These are phyloP conservation scores for Chelonoidis abingdonii DNA, from an alignment of 2,113 vertebrate genomes.

Conservation along the genomic window DNA sequence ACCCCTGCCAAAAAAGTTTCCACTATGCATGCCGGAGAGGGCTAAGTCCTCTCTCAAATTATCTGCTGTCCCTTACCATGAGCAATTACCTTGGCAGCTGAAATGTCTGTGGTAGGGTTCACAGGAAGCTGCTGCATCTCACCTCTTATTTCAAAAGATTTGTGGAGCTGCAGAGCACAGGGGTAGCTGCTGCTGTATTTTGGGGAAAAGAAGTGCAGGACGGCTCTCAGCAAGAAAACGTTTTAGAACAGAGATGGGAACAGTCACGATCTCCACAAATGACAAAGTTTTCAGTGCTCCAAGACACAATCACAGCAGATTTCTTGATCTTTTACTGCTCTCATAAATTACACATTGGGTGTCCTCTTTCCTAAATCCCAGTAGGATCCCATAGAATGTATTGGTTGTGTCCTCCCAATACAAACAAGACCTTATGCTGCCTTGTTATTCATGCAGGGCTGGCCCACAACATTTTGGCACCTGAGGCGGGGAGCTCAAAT, in stretches of 20 bases:
- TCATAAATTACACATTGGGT: not conserved
- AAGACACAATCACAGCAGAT: not conserved
- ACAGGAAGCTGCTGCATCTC: slow-evolving; percentile 17
- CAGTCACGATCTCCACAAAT: not conserved
- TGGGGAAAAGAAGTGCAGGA: not conserved
- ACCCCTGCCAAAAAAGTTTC: not conserved
- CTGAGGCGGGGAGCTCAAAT: too few species aligned
- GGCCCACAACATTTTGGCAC: too few species aligned
- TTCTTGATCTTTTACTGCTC: not conserved
- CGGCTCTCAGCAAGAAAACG: not conserved
- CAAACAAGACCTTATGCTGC: not conserved
- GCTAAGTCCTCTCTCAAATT: not conserved
- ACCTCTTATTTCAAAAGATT: slow-evolving; percentile 1
- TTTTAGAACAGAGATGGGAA: not conserved
- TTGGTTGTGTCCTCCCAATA: not conserved
- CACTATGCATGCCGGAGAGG: not conserved
- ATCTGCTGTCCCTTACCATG: not conserved
- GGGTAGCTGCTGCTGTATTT: not conserved
- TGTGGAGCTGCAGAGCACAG: not conserved
- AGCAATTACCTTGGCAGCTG: not conserved
- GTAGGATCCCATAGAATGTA: not conserved
- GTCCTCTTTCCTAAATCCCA: not conserved
- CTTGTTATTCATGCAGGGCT: not conserved
- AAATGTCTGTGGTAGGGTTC: not conserved
- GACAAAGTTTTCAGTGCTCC: not conserved